Percentiles rank a stretch among this genome's conserved stretches.
Conservation (phyloP, 1,140 invertebrate genomes). For the Harlomillsia oculata region DNA sequence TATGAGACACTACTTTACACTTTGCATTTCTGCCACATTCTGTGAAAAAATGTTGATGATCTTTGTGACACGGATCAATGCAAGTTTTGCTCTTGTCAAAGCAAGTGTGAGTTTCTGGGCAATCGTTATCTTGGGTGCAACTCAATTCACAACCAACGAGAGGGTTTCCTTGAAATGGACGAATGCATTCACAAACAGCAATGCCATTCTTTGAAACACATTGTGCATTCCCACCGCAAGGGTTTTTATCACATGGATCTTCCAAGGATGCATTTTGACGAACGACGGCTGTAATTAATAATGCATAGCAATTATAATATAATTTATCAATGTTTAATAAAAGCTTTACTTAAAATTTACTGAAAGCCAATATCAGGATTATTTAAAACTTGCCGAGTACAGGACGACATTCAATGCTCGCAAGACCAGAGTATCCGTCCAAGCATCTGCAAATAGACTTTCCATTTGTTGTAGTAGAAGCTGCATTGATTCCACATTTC, state of each 20-base stretch:
- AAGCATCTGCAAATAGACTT: conserved; percentile 39
- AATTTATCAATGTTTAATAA: not conserved
- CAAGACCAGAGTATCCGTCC: conserved; percentile 51
- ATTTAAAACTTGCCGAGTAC: too few relatives aligned
- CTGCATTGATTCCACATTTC: conserved; percentile 58
- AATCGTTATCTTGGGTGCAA: conserved; percentile 39
- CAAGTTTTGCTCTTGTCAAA: conserved; percentile 53
- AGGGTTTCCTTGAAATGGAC: conserved; percentile 15
- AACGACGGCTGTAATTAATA: not conserved
- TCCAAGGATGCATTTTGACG: not conserved
- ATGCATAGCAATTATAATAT: not conserved
- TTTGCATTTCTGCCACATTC: conserved; percentile 65
- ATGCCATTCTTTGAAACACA: conserved; percentile 4
- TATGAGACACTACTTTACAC: conserved; percentile 63
- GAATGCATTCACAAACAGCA: conserved; percentile 16
- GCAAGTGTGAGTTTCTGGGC: conserved; percentile 43
- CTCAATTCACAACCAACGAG: conserved; percentile 15
- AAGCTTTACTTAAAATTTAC: not conserved
- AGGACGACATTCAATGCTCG: conserved; percentile 20
- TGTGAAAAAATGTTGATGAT: conserved; percentile 37
- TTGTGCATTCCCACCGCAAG: conserved; percentile 9
- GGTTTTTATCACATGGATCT: not conserved
- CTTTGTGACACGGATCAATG: conserved; percentile 63
- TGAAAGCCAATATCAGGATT: too few relatives aligned
- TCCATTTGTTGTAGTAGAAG: conserved; percentile 47